phyloP scores from a whole-genome alignment of 2,113 vertebrate genomes.

The Hemicordylus capensis region DNA sequence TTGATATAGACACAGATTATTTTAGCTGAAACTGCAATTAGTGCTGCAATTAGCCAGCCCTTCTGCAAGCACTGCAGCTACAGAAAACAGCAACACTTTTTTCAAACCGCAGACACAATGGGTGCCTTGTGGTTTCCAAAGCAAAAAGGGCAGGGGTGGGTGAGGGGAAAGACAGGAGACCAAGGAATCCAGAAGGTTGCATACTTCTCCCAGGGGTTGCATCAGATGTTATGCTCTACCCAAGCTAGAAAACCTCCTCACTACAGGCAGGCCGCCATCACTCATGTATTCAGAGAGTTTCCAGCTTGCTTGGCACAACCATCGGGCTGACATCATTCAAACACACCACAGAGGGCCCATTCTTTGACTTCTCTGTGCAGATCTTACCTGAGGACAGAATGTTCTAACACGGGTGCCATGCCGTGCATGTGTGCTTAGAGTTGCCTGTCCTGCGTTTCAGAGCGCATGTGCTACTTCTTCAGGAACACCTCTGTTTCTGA shows the following conservation, averaged over 20 bases:
- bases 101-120: conserved; percentile 30
- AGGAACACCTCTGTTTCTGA: not conserved
- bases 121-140: conserved; percentile 27
- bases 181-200: not conserved
- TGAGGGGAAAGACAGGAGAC: not conserved
- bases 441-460: not conserved
- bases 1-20: not conserved
- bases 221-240: not conserved
- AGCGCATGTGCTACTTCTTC: not conserved
- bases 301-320: not conserved
- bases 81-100: not conserved
- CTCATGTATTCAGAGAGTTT: not conserved
- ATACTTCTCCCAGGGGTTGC: not conserved
- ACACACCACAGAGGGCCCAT: not conserved
- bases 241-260: not conserved
- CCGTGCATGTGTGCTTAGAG: too few species aligned
- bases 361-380: not conserved
- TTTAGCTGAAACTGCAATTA: not conserved
- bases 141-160: not conserved
- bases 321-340: not conserved
- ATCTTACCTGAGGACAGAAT: not conserved
- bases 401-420: not conserved
- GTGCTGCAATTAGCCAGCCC: not conserved
- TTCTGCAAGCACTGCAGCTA: not conserved
- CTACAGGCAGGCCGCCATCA: not conserved